These are phyloP conservation scores for Istiophorus platypterus DNA, from an alignment of 2,113 vertebrate genomes.

Conservation along the genomic window DNA sequence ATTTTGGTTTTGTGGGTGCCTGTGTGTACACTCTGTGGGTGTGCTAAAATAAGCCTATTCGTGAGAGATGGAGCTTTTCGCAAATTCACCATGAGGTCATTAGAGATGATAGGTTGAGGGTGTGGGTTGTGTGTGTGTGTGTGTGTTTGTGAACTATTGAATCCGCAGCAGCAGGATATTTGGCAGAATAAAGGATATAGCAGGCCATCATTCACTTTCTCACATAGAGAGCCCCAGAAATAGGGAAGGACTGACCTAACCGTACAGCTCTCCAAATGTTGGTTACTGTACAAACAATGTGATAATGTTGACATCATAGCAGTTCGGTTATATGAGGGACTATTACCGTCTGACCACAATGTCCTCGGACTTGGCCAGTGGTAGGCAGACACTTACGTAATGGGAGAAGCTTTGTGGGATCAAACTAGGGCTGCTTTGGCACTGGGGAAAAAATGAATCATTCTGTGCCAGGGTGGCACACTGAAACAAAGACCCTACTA, in stretches of 20 bases:
- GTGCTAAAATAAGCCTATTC: constrained; percentile 67
- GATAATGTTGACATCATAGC: constrained; percentile 81
- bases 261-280: constrained; percentile 49
- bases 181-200: constrained; percentile 49
- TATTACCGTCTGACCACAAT: constrained; percentile 69
- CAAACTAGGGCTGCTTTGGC: constrained; percentile 56
- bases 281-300: constrained; percentile 82
- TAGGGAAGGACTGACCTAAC: constrained; percentile 72
- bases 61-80: constrained; percentile 27
- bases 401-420: constrained; percentile 72
- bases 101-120: constrained; percentile 51
- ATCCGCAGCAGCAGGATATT: constrained; percentile 46
- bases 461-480: constrained; percentile 49
- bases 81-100: constrained; percentile 70
- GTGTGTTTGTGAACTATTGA: constrained; percentile 44
- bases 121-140: constrained; percentile 37
- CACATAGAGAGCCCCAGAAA: constrained; percentile 64
- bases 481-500: constrained; percentile 30
- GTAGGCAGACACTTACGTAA: constrained; percentile 74
- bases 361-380: constrained; percentile 67
- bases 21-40: constrained; percentile 59
- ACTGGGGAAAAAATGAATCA: constrained; percentile 42
- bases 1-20: constrained; percentile 61
- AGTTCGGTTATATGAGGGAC: constrained; percentile 73
- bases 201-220: constrained; percentile 70